phyloP scores from a whole-genome alignment of 1,140 invertebrate species.

The Megalonaias nervosa region DNA sequence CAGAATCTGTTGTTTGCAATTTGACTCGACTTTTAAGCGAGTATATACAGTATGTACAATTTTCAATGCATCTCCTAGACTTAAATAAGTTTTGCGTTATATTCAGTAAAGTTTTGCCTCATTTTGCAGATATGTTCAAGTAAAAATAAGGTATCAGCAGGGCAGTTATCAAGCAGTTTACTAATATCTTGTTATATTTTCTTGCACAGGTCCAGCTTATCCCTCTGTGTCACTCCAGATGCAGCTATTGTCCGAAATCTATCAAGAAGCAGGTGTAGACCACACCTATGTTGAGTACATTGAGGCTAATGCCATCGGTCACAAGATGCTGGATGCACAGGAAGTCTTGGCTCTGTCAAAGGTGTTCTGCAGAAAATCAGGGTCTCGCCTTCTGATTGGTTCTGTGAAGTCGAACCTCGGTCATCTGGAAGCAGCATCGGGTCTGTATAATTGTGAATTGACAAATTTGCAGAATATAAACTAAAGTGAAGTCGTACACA shows the following conservation, averaged over 20 bases:
- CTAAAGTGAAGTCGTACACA: not conserved
- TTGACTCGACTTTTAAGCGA: too few relatives aligned
- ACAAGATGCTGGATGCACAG: conserved; percentile 90
- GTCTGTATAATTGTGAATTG: conserved; percentile 71
- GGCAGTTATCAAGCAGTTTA: too few relatives aligned
- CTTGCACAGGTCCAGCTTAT: too few relatives aligned
- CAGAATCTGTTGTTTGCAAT: too few relatives aligned
- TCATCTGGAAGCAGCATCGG: conserved; percentile 94
- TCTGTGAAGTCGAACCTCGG: conserved; percentile 99
- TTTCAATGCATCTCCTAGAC: too few relatives aligned
- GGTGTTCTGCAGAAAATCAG: conserved; percentile 85
- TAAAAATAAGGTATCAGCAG: too few relatives aligned
- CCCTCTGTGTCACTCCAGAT: conserved; percentile 73
- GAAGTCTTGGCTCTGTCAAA: conserved; percentile 94
- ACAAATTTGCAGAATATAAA: not conserved
- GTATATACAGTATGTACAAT: too few relatives aligned
- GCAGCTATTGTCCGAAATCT: conserved; percentile 87
- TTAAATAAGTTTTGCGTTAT: too few relatives aligned
- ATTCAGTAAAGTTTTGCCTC: too few relatives aligned
- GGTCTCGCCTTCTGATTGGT: conserved; percentile 87
- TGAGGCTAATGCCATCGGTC: conserved; percentile 97
- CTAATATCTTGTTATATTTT: too few relatives aligned
- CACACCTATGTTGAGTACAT: conserved; percentile 86
- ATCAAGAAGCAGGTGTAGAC: conserved; percentile 84
- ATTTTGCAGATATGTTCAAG: too few relatives aligned